Evolutionary conservation across 2,888 invertebrate species (phyloP), one percentile per base, ranked within the genome.

Genomic region (Patella pellucida): DNA sequence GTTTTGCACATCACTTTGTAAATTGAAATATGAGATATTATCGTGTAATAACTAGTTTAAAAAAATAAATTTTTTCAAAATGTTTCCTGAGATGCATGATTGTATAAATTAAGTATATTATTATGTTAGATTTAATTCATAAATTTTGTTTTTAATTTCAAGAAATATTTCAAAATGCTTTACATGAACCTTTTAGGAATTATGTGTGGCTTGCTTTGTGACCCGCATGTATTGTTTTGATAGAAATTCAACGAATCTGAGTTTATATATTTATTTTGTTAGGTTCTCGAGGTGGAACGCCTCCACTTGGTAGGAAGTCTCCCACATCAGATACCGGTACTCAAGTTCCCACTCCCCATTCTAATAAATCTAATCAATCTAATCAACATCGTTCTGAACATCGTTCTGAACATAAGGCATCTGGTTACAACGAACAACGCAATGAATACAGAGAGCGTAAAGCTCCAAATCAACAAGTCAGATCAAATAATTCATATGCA

Each of bases 241-340:
- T 41, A 41, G 41, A 41, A 41, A 41, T 41, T 7, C 9, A 1
- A 41, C 9, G 41, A 41, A 41, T 56, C 56, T 62, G 19, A 16
- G 11, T 15, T 23, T 16, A 68, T 31, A 67, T 67, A 52, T 54
- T 31, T 27, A 69, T 50, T 52, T 68, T 77, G 77, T 5, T 69
- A 87, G 89, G 87, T 72, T 89, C 90, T 51, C 82, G 89, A 73
- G 87, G 89, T 69, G 76, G 94, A 94, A 83, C 91, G 52, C 90
- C 91, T 9, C 87, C 89, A 31, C 83, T 85, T 11, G 86, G 79
- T 70, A 81, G 87, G 52, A 86, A 87, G 78, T 87, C 87, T 12
- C 87, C 88, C 27, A 95, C 96, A 2, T 94, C 94, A 83, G 97
- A 97, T 90, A 95, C 96, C 91, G 94, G 95, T 80, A 94, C 95